Evolutionary conservation across 2,888 invertebrate genomes (phyloP), one percentile per base, ranked within the genome.

Genomic region (Anarsia innoxiella): DNA sequence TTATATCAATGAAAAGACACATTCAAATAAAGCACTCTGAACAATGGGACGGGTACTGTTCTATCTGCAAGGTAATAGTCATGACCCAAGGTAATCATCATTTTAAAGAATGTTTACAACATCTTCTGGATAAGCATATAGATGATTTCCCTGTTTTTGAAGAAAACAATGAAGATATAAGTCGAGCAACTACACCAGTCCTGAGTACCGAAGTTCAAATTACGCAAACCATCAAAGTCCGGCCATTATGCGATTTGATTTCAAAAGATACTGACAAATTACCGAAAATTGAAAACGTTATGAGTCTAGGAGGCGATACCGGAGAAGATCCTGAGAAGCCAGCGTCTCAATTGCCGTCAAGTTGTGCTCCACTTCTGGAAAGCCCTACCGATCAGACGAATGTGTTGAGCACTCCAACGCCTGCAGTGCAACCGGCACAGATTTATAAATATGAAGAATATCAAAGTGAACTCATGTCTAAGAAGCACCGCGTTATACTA

Each of bases 11-110:
- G 49, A 84, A 82, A 45, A 80, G 76, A 51, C 83, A 83, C 41
- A 66, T 80, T 1, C 78, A 82, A 51, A 40, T 53, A 0, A 79
- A 76, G 45, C 84, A 84, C 43, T 45, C 49, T 2, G 77, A 86
- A 15, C 59, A 56, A 12, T 89, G 89, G 89, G 83, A 85, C 42
- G 89, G 89, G 1, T 85, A 75, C 49, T 89, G 89, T 51, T 65
- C 53, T 33, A 47, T 79, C 8, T 89, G 89, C 46, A 75, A 82
- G 51, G 71, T 80, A 1, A 78, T 82, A 12, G 76, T 80, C 1
- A 77, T 70, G 12, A 54, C 73, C 5, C 77, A 76, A 62, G 82
- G 80, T 10, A 47, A 49, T 10, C 64, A 76, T 25, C 44, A 39
- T 38, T 78, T 77, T 35, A 76, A 59, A 49, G 78, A 80, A 36